Conservation (phyloP, 2,888 invertebrate genomes). For the Scaptomyza flava region DNA sequence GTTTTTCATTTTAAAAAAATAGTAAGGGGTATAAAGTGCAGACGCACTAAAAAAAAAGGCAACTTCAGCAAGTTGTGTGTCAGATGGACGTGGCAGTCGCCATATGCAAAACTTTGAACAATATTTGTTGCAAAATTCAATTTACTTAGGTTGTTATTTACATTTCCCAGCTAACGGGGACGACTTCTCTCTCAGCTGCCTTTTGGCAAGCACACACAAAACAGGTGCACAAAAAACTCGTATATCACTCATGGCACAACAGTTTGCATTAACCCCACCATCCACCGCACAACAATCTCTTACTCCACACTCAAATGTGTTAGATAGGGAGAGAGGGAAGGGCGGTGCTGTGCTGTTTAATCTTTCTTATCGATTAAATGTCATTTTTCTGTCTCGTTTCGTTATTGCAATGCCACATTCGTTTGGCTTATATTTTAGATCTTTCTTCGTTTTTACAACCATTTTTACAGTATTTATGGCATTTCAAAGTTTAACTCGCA, state of each 20-base stretch:
- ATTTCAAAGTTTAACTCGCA: background rate
- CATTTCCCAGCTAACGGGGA: constrained; percentile 49
- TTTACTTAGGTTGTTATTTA: constrained; percentile 71
- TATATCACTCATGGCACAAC: constrained; percentile 45
- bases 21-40: constrained; percentile 1
- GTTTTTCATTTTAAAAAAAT: background rate
- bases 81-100: constrained; percentile 45
- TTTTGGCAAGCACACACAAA: constrained; percentile 34
- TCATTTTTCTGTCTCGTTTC: constrained; percentile 33
- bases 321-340: background rate
- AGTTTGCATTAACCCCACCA: background rate
- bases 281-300: background rate
- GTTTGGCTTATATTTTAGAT: constrained; percentile 7
- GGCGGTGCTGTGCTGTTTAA: constrained; percentile 30
- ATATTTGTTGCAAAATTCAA: constrained; percentile 64
- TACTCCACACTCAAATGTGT: background rate
- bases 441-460: constrained; percentile 5
- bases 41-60: constrained; percentile 7
- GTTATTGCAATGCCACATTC: constrained; percentile 15
- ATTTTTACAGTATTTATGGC: constrained; percentile 17
- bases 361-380: constrained; percentile 57
- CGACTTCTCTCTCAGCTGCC: constrained; percentile 11
- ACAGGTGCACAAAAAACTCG: constrained; percentile 53
- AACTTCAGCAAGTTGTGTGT: constrained; percentile 20
- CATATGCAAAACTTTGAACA: constrained; percentile 50